Conservation (phyloP, 2,797 vertebrate species). For the Ctenopoma kingsleyae region DNA sequence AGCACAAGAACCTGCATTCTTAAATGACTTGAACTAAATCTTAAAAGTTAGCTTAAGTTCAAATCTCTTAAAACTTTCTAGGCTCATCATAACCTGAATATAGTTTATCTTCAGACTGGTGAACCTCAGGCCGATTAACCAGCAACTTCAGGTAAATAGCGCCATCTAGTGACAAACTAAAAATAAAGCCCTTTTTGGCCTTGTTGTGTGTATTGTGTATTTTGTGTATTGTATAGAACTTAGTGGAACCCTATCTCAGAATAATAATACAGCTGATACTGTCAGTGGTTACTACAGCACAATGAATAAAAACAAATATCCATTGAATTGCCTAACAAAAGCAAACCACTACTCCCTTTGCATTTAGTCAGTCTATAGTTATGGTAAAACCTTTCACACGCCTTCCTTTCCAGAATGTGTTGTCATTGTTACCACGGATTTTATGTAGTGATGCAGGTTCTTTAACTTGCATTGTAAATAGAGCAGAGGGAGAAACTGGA, state of each 20-base stretch:
- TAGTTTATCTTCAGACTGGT: background rate
- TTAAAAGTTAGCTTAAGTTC: background rate
- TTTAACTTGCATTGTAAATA: slow-evolving; percentile 8
- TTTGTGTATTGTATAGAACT: background rate
- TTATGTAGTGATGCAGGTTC: background rate
- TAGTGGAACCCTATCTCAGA: background rate
- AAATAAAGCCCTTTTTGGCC: background rate
- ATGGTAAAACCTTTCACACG: slow-evolving; percentile 42
- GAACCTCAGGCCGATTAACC: background rate
- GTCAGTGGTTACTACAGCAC: background rate
- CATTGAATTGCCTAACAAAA: slow-evolving; percentile 35
- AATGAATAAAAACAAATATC: slow-evolving; percentile 13
- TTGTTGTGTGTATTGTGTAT: background rate
- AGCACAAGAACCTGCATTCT: background rate
- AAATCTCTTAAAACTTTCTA: background rate
- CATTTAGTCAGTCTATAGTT: slow-evolving; percentile 31
- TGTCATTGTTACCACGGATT: slow-evolving; percentile 27
- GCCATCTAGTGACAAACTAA: slow-evolving; percentile 59
- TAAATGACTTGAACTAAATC: background rate
- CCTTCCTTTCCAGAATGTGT: slow-evolving; percentile 37
- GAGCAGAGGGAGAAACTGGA: background rate
- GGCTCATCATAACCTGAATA: background rate
- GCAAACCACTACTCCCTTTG: slow-evolving; percentile 22
- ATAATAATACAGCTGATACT: background rate
- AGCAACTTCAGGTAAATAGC: slow-evolving; percentile 35